Conservation (phyloP, 2,113 vertebrate genomes). For the Rhynchomys soricoides region DNA sequence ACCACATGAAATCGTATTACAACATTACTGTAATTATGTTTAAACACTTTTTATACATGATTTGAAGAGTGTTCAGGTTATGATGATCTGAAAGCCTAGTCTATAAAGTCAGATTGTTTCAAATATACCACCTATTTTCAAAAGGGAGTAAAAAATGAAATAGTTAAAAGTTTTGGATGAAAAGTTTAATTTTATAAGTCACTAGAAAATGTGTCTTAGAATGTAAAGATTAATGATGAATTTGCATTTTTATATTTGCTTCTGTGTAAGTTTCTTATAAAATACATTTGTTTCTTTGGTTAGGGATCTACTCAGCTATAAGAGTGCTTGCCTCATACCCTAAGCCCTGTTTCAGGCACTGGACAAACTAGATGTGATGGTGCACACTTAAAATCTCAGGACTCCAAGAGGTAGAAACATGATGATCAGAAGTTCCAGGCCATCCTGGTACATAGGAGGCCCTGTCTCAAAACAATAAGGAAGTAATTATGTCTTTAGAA, state of each 20-base stretch:
- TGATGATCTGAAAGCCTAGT: not conserved
- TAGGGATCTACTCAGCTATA: not conserved
- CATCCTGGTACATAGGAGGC: not conserved
- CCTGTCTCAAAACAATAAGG: not conserved
- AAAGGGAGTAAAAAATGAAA: conserved; percentile 30
- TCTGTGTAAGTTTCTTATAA: not conserved
- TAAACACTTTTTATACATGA: not conserved
- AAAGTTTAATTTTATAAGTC: conserved; percentile 21
- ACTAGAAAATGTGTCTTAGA: conserved; percentile 43
- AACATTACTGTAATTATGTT: conserved; percentile 27
- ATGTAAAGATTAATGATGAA: not conserved
- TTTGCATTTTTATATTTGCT: conserved; percentile 30
- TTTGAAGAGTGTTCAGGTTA: not conserved
- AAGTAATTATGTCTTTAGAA: not conserved
- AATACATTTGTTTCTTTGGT: not conserved
- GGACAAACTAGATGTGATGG: not conserved
- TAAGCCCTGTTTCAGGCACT: too few species aligned
- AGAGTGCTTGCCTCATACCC: not conserved
- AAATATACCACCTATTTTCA: conserved; percentile 41
- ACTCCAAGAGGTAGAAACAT: not conserved
- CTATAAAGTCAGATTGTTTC: conserved; percentile 22
- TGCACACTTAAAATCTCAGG: not conserved
- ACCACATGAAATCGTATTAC: not conserved
- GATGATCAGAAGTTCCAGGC: too few species aligned
- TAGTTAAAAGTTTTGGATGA: not conserved